Base-by-base conservation (phyloP, 2,113 vertebrate genomes). In the Trichomycterus rosablanca region DNA sequence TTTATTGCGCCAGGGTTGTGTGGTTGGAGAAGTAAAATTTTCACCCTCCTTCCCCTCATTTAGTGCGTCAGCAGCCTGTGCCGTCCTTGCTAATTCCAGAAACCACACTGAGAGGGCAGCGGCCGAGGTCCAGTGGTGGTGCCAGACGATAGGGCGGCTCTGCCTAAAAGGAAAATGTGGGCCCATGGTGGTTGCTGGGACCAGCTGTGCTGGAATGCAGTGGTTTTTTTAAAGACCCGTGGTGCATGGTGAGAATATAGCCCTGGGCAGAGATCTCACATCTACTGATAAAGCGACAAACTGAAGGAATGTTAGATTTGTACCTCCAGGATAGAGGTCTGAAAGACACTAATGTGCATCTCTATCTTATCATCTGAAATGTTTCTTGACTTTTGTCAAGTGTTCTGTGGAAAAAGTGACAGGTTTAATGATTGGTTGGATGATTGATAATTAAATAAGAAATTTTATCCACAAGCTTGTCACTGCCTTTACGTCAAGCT, bases 21-120 rank as follows among this genome's bases (percentile, higher is more conserved):
- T 28, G 22, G 28, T 9, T 18, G 14, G 19, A 60, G 28, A 46
- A 26, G 26, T 73, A 37, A 59, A 68, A 68, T 56, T 65, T 68
- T 46, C 45, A 52, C 45, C 44, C 54, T 15, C 10, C 39, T 23
- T 68, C 34, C 26, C 35, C 18, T 37, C 2, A 35, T 50, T 55
- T 64, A 37, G 23, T 30, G 9, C 39, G 43, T 44, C 55, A 64
- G 54, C 7, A 63, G 46, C 11, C 34, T 32, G 3, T 16, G 48
- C 44, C 39, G 59, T 15, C 16, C 28, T 18, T 4, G 6, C 49
- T 53, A 22, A 24, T 28, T 32, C 44, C 39, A 34, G 42, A 43
- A 57, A 42, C 45, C 53, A 34, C 23, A 55, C 40, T 5, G 12
- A 32, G 37, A 12, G 5, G 30, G 59, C 24, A 56, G 28, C 9